phyloP scores from a whole-genome alignment of 2,797 vertebrate species.

The Glyptemys insculpta region DNA sequence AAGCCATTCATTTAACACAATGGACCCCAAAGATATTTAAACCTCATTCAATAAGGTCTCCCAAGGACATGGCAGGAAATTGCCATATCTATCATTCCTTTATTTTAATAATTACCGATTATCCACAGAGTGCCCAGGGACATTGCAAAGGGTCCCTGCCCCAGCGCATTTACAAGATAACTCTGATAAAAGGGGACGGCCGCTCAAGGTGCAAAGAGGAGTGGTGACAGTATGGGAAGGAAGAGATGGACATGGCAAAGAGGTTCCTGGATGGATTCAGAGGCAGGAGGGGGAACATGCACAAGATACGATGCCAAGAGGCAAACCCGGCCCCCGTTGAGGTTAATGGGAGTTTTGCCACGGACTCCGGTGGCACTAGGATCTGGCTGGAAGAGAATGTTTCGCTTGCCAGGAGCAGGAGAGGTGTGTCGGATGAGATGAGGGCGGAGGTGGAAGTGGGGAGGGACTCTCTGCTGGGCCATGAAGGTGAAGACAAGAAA shows the following conservation, averaged over 20 bases:
- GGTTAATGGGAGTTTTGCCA: not conserved
- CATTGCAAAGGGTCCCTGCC: not conserved
- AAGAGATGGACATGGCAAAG: not conserved
- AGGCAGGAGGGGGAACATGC: not conserved
- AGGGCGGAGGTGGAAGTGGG: too few species aligned
- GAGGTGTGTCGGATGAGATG: not conserved
- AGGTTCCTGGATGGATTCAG: not conserved
- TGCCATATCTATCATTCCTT: not conserved
- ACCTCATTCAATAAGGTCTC: not conserved
- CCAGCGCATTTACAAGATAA: not conserved
- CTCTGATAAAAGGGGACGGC: not conserved
- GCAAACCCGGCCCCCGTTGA: fast-evolving
- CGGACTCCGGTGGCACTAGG: not conserved
- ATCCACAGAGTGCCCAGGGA: not conserved
- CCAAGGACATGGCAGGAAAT: not conserved
- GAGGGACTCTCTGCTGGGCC: too few species aligned
- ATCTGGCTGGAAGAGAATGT: fast-evolving
- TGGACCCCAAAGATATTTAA: not conserved
- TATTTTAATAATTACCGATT: not conserved
- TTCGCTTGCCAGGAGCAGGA: not conserved
- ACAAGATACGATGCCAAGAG: not conserved
- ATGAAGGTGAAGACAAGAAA: not conserved
- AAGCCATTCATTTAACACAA: not conserved
- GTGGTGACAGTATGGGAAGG: not conserved
- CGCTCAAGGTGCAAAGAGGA: not conserved